Percentiles rank a stretch among this genome's conserved stretches.
Conservation (phyloP, 2,888 invertebrate genomes). For the Dermolepida albohirtum region DNA sequence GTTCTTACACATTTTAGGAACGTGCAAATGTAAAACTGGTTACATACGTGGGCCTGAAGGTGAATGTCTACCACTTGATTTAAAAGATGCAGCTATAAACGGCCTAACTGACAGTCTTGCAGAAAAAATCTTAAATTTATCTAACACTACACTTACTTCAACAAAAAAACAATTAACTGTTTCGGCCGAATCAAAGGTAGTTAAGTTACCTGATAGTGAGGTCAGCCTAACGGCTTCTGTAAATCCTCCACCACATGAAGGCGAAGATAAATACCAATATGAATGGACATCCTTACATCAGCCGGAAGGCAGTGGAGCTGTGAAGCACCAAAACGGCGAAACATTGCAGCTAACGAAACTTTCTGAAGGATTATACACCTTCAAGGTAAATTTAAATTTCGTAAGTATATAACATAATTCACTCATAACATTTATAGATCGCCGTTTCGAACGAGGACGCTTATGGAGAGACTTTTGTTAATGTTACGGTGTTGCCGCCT, state of each 20-base stretch:
- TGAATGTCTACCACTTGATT: slow-evolving; percentile 55
- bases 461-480: slow-evolving; percentile 86
- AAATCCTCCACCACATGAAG: slow-evolving; percentile 74
- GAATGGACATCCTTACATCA: slow-evolving; percentile 89
- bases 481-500: slow-evolving; percentile 90
- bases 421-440: slow-evolving; percentile 55
- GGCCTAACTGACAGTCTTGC: slow-evolving; percentile 52
- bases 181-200: slow-evolving; percentile 80
- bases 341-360: slow-evolving; percentile 86
- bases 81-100: slow-evolving; percentile 53
- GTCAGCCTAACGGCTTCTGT: slow-evolving; percentile 86
- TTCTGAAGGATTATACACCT: slow-evolving; percentile 88
- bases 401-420: neutral
- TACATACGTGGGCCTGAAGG: slow-evolving; percentile 67
- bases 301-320: slow-evolving; percentile 79
- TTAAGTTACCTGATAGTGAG: slow-evolving; percentile 85
- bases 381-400: slow-evolving; percentile 72
- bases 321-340: slow-evolving; percentile 85
- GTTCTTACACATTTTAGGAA: slow-evolving; percentile 63
- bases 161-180: slow-evolving; percentile 78
- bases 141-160: slow-evolving; percentile 56
- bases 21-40: slow-evolving; percentile 79
- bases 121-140: slow-evolving; percentile 51
- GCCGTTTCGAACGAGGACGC: slow-evolving; percentile 83
- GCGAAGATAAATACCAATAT: slow-evolving; percentile 78